Base-by-base conservation (phyloP, 2,888 invertebrate genomes). In the Cheiracanthium punctorium region DNA sequence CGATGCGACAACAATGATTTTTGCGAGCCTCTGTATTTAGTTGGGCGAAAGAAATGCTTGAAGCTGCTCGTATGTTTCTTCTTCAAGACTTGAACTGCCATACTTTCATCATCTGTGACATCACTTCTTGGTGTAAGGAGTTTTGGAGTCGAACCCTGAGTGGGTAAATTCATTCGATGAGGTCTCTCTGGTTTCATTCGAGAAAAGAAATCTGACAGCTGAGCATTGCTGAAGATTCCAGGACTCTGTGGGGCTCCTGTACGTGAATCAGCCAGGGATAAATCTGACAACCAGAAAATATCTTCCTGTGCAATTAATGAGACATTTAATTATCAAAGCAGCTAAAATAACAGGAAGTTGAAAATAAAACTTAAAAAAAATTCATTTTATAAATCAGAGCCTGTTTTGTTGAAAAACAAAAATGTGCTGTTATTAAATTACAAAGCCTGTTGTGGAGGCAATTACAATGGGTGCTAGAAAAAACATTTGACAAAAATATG, bases 241-340 rank as follows among this genome's bases (percentile, higher is more conserved):
- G 88, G 88, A 28, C 88, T 88, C 12, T 84, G 88, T 0, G 84
- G 71, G 24, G 75, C 30, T 30, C 84, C 69, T n/a, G 85, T 79
- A 30, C 82, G 41, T 14, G 88, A 88, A 28, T 87, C 87, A 64
- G 88, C 88, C 17, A 88, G 32, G 10, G 84, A 85, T 30, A 88
- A 67, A 29, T 88, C 88, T 8, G 88, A 88, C 2, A 88, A 65
- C 17, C 75, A 81, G 48, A 88, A 88, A 14, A 88, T 88, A 29
- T 88, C 88, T 76, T 88, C 88, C 88, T 88, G 1, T 64, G 24
- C 2, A 10, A 24, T 24, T 24, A 64, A 64, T n/a, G n/a, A n/a
- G n/a, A n/a, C n/a, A n/a, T n/a, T n/a, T n/a, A n/a, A n/a, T n/a
- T n/a, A n/a, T n/a, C n/a, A n/a, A n/a, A n/a, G n/a, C n/a, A n/a